These are phyloP conservation scores for Lagria hirta DNA, from an alignment of 2,888 invertebrate genomes.

Conservation along the genomic window DNA sequence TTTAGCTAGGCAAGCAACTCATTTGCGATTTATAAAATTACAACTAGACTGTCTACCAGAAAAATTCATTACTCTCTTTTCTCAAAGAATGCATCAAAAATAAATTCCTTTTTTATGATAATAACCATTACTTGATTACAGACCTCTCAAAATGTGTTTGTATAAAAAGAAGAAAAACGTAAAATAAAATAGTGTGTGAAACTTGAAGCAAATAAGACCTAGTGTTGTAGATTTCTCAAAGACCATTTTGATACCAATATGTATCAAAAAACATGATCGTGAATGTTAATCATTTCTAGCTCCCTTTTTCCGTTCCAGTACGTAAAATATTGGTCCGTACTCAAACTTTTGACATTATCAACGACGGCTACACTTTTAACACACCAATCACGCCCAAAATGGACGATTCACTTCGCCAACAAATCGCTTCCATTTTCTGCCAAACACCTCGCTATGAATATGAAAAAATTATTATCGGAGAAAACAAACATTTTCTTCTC, in stretches of 20 bases:
- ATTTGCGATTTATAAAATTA: too few relatives aligned
- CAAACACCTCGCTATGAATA: conserved; percentile 7
- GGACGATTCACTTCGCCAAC: conserved; percentile 3
- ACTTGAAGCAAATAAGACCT: too few relatives aligned
- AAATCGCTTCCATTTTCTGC: conserved; percentile 4
- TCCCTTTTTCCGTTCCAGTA: background rate
- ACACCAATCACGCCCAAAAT: conserved; percentile 8
- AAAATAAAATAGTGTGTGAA: too few relatives aligned
- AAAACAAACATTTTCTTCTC: conserved; percentile 7
- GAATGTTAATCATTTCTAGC: conserved; percentile 38
- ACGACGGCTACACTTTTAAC: conserved; percentile 5
- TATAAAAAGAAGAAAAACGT: too few relatives aligned
- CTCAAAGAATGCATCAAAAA: too few relatives aligned
- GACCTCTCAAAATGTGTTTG: too few relatives aligned
- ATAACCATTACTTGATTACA: too few relatives aligned
- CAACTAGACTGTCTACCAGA: too few relatives aligned
- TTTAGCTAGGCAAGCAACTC: too few relatives aligned
- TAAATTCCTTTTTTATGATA: too few relatives aligned
- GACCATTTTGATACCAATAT: conserved; percentile 37
- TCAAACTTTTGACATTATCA: conserved; percentile 7
- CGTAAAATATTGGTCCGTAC: conserved; percentile 9
- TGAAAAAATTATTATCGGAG: conserved; percentile 9
- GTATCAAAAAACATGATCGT: conserved; percentile 34
- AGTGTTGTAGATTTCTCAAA: conserved; percentile 28
- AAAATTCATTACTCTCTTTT: too few relatives aligned